These are phyloP conservation scores for Microplitis mediator DNA, from an alignment of 1,140 invertebrate species.

Conservation along the genomic window DNA sequence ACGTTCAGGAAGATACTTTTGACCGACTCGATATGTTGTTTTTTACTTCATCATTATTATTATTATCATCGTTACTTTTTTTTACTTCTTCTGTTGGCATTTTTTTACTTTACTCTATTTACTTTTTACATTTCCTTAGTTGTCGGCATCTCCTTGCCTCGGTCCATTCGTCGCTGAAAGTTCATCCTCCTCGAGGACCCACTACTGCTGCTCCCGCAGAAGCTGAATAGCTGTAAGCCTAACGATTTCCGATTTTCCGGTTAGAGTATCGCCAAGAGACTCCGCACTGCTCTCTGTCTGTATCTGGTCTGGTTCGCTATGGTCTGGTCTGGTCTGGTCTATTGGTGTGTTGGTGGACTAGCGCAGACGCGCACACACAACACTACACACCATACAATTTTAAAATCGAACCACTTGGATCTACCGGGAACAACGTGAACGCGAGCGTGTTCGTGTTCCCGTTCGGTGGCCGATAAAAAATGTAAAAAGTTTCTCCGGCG, in stretches of 20 bases:
- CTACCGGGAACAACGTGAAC: neutral
- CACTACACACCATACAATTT: constrained; percentile 11
- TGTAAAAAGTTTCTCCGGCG: constrained; percentile 21
- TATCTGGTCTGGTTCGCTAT: no score
- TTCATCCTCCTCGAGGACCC: neutral
- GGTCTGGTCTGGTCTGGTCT: no score
- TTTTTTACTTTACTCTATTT: no score
- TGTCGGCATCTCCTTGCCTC: no score
- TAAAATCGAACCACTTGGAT: constrained; percentile 15
- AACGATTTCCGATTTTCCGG: constrained; percentile 29
- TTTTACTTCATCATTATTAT: neutral
- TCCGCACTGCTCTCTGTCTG: no score
- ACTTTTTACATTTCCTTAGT: no score
- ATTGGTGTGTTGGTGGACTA: neutral
- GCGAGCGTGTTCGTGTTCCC: no score
- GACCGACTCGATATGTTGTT: neutral
- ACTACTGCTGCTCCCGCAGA: neutral
- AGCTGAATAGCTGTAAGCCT: constrained; percentile 2
- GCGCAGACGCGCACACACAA: constrained; percentile 13
- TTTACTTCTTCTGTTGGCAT: neutral
- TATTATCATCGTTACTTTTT: neutral
- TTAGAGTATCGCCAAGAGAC: neutral
- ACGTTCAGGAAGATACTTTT: constrained; percentile 5
- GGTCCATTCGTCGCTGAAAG: neutral
- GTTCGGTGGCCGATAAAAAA: constrained; percentile 17